phyloP scores from a whole-genome alignment of 2,113 vertebrate species.

The Bufo gargarizans region DNA sequence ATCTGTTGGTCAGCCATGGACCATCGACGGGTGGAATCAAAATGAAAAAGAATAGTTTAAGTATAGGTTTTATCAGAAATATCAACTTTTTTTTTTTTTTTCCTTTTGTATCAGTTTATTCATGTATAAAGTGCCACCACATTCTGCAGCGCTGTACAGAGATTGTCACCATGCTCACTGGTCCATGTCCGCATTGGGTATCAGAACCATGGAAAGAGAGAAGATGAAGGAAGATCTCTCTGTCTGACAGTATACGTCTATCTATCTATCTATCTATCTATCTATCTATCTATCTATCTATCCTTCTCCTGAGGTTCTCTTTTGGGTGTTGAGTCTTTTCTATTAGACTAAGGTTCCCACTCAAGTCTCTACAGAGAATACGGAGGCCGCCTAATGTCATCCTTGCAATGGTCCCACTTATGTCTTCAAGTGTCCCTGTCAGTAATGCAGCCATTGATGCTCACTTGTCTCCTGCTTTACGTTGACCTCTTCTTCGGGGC shows the following conservation, averaged over 20 bases:
- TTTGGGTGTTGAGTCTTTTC: too few species aligned
- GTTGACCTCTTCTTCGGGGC: background rate
- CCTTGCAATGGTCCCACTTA: background rate
- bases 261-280: conserved; percentile 7
- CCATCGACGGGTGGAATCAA: background rate
- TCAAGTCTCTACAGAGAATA: background rate
- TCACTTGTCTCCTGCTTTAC: background rate
- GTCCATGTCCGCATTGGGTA: too few species aligned
- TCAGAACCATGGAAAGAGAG: background rate
- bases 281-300: conserved; percentile 5
- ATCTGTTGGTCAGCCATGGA: background rate
- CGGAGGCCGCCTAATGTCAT: background rate
- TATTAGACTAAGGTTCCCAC: background rate
- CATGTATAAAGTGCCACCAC: too few species aligned
- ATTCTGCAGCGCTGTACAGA: too few species aligned
- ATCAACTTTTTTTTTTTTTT: background rate
- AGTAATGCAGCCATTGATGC: background rate
- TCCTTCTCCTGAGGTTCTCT: background rate
- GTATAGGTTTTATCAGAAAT: background rate
- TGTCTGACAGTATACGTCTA: background rate
- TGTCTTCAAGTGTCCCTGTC: background rate
- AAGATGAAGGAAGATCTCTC: too few species aligned
- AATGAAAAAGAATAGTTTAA: background rate
- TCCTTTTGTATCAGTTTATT: too few species aligned
- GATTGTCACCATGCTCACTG: too few species aligned